Evolutionary conservation across 2,113 vertebrate species (phyloP).

Genomic region (Excalfactoria chinensis): DNA sequence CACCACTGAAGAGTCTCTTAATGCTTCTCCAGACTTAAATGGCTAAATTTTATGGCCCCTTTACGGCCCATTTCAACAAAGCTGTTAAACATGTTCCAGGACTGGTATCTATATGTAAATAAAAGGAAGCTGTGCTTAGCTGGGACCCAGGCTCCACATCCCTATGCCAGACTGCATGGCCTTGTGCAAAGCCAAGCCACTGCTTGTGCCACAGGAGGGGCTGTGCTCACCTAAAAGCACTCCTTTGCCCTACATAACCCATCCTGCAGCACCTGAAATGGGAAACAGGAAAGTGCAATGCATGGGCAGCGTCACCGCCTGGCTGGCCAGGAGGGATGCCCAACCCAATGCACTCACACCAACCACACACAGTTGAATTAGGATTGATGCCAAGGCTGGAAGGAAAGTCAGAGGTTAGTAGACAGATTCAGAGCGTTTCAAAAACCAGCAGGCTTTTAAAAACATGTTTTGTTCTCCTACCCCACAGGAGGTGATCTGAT

Average conservation of each 20-base stretch:
- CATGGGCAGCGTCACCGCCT: rapidly evolving
- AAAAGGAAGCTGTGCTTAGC: conserved; percentile 1
- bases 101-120: conserved; percentile 24
- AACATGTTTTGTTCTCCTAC: background rate
- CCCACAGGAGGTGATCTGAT: background rate
- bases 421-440: background rate
- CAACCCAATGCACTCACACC: background rate
- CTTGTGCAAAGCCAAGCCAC: background rate
- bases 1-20: conserved; percentile 53
- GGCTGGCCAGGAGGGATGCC: too few relatives aligned
- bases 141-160: background rate
- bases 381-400: background rate
- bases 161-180: background rate
- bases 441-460: background rate
- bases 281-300: background rate
- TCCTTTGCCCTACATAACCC: background rate
- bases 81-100: conserved; percentile 35
- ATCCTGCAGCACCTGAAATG: background rate
- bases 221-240: background rate
- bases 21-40: conserved; percentile 44
- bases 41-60: conserved; percentile 44
- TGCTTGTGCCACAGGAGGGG: rapidly evolving
- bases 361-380: background rate
- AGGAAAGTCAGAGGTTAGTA: background rate
- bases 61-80: conserved; percentile 42